Conservation (phyloP, 2,888 invertebrate genomes). For the Romanomermis culicivorax region DNA sequence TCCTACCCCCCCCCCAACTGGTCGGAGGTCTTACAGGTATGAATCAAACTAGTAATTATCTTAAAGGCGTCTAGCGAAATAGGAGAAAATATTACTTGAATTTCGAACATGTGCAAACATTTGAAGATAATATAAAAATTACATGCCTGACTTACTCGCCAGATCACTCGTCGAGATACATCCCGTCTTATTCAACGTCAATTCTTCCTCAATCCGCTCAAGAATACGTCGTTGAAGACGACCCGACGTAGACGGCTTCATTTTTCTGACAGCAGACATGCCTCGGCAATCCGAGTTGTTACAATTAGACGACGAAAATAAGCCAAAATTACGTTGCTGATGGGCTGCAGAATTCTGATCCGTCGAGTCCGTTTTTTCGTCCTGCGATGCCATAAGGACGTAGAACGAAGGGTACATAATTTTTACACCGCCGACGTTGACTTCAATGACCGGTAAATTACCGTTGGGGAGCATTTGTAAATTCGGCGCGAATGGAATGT, state of each 20-base stretch:
- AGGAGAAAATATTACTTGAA: too few relatives aligned
- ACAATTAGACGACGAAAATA: not conserved
- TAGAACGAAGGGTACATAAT: not conserved
- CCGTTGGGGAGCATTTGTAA: too few relatives aligned
- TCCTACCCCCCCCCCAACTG: too few relatives aligned
- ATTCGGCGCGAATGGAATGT: not conserved
- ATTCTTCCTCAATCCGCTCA: not conserved
- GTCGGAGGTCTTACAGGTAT: too few relatives aligned
- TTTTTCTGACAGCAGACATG: not conserved
- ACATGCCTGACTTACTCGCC: too few relatives aligned
- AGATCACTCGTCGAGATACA: not conserved
- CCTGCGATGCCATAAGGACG: not conserved
- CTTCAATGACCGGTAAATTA: constrained; percentile 18
- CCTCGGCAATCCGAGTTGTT: not conserved
- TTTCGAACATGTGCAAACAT: too few relatives aligned
- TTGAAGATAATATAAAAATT: too few relatives aligned
- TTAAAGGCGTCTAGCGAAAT: too few relatives aligned
- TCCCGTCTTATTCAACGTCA: not conserved
- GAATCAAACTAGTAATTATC: too few relatives aligned
- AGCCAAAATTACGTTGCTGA: too few relatives aligned
- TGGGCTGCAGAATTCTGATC: too few relatives aligned
- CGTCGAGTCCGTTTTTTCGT: not conserved
- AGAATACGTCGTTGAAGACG: not conserved
- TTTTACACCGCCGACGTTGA: not conserved
- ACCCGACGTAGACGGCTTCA: not conserved